These are phyloP conservation scores for Maniola jurtina DNA, from an alignment of 1,140 invertebrate genomes.

Conservation along the genomic window DNA sequence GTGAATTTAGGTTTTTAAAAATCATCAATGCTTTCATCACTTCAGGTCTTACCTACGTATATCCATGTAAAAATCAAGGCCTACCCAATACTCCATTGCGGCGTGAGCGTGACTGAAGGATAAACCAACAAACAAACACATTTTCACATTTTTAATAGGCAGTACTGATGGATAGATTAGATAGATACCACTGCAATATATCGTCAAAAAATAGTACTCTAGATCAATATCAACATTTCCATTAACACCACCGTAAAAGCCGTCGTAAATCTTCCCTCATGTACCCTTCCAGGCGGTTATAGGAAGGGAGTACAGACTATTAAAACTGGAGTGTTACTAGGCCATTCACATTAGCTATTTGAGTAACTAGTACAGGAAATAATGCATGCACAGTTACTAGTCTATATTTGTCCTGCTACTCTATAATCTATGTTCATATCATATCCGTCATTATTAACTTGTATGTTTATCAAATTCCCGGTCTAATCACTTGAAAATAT, in stretches of 20 bases:
- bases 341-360: conserved; percentile 24
- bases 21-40: no score
- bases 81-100: no score
- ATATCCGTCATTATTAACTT: no score
- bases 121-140: no score
- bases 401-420: not conserved
- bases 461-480: no score
- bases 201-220: not conserved
- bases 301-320: conserved; percentile 10
- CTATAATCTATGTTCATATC: not conserved
- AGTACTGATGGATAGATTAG: not conserved
- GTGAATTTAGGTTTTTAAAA: no score
- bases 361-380: conserved; percentile 12
- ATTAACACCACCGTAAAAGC: conserved; percentile 57
- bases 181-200: not conserved
- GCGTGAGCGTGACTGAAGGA: no score
- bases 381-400: not conserved
- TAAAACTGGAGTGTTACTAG: conserved; percentile 28
- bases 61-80: no score
- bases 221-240: conserved; percentile 43
- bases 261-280: conserved; percentile 25
- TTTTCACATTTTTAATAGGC: no score
- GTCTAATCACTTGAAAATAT: no score
- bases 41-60: no score
- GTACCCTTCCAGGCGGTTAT: conserved; percentile 20